A percentile compares a stretch with the other conserved stretches of the same genome.
Evolutionary conservation across 2,797 vertebrate genomes (phyloP).

Genomic region (Danio tinwini): DNA sequence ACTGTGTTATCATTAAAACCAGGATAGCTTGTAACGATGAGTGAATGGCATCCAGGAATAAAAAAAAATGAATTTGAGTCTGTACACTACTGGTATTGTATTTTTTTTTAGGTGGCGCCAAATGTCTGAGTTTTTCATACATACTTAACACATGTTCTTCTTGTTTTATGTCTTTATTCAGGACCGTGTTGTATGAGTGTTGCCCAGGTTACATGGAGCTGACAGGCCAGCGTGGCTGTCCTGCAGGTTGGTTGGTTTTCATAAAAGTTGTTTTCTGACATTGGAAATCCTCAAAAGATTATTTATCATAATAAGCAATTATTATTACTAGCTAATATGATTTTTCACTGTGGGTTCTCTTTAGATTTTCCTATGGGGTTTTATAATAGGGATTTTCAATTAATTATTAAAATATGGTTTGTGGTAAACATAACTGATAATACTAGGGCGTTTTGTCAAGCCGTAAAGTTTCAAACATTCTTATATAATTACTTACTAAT

Average conservation of each 20-base stretch:
- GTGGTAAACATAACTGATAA: too few species aligned
- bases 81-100: background rate
- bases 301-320: background rate
- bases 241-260: slow-evolving; percentile 85
- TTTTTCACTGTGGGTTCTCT: too few species aligned
- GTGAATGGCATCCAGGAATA: slow-evolving; percentile 44
- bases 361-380: too few species aligned
- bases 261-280: background rate
- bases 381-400: too few species aligned
- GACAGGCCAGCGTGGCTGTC: slow-evolving; percentile 88
- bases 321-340: background rate
- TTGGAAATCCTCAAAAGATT: background rate
- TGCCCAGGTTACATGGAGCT: slow-evolving; percentile 97
- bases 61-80: slow-evolving; percentile 7
- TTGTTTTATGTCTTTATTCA: slow-evolving; percentile 64
- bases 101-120: slow-evolving; percentile 24
- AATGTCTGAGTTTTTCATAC: background rate
- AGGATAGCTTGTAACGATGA: slow-evolving; percentile 55
- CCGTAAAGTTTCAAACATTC: too few species aligned
- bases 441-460: too few species aligned
- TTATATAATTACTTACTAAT: too few species aligned
- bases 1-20: slow-evolving; percentile 47
- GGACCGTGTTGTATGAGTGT: slow-evolving; percentile 93
- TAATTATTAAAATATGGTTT: too few species aligned
- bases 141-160: slow-evolving; percentile 3